These are phyloP conservation scores for Zophobas morio DNA, from an alignment of 1,140 invertebrate genomes.

Conservation along the genomic window DNA sequence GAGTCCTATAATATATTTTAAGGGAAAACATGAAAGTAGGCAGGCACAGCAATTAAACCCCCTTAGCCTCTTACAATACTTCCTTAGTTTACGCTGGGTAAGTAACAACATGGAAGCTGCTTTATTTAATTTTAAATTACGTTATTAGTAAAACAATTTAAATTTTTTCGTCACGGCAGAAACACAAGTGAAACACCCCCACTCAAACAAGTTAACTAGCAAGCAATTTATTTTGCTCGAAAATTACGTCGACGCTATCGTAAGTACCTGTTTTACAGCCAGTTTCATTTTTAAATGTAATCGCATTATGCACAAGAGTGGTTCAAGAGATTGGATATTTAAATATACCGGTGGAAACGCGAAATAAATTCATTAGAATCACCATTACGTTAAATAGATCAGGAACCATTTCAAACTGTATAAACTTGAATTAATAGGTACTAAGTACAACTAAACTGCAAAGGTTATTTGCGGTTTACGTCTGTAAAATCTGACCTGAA, in stretches of 20 bases:
- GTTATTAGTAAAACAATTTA: background rate
- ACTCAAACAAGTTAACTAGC: background rate
- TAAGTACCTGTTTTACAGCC: conserved; percentile 3
- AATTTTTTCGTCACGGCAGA: background rate
- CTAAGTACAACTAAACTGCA: too few species aligned
- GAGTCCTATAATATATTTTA: too few species aligned
- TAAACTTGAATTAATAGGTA: too few species aligned
- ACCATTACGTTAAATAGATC: background rate
- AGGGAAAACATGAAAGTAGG: too few species aligned
- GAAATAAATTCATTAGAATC: conserved; percentile 14
- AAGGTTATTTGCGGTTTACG: too few species aligned
- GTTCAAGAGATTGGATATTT: conserved; percentile 28
- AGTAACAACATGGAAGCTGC: too few species aligned
- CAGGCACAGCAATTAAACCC: too few species aligned
- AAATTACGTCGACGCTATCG: background rate
- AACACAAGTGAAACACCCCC: background rate
- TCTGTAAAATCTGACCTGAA: too few species aligned
- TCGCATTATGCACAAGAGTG: conserved; percentile 25
- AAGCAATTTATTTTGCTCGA: background rate
- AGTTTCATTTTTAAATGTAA: conserved; percentile 27
- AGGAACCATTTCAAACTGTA: too few species aligned
- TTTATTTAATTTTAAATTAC: background rate
- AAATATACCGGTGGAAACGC: conserved; percentile 4
- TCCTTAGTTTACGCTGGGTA: too few species aligned
- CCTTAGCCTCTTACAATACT: too few species aligned